These are phyloP conservation scores for Dryobota labecula DNA, from an alignment of 2,888 invertebrate species.

Conservation along the genomic window DNA sequence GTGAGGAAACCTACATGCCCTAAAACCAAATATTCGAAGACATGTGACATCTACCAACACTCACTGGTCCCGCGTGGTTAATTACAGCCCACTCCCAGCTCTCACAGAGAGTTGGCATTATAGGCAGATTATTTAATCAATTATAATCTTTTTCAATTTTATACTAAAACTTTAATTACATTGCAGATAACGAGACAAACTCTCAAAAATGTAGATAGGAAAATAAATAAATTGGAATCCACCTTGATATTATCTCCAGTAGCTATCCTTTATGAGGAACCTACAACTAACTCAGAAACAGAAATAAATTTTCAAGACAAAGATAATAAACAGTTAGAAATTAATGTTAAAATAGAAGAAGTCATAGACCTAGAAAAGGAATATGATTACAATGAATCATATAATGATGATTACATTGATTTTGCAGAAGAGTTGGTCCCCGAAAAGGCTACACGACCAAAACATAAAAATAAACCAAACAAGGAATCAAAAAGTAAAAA, in stretches of 20 bases:
- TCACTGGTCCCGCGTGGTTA: no score
- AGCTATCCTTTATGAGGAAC: conserved; percentile 14
- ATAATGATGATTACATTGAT: conserved; percentile 32
- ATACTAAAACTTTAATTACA: not conserved
- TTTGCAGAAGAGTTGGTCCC: conserved; percentile 27
- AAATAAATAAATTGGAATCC: conserved; percentile 63
- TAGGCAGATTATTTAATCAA: no score
- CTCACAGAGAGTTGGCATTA: no score
- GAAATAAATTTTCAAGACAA: conserved; percentile 20
- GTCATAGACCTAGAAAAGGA: conserved; percentile 14
- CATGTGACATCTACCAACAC: no score
- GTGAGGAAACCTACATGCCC: no score
- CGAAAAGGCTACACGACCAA: not conserved
- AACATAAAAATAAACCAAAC: conserved; percentile 35
- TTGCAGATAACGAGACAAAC: conserved; percentile 59
- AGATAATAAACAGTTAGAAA: conserved; percentile 36
- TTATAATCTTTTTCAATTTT: not conserved
- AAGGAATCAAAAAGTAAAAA: conserved; percentile 49
- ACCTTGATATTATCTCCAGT: conserved; percentile 36
- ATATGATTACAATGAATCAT: conserved; percentile 23
- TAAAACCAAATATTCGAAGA: no score
- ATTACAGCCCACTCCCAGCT: no score
- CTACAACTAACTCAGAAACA: conserved; percentile 3
- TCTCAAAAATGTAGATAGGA: conserved; percentile 64
- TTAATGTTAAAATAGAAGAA: conserved; percentile 52